These are phyloP conservation scores for Ceratoteleas bidentatus DNA, from an alignment of 1,140 invertebrate species.

Conservation along the genomic window DNA sequence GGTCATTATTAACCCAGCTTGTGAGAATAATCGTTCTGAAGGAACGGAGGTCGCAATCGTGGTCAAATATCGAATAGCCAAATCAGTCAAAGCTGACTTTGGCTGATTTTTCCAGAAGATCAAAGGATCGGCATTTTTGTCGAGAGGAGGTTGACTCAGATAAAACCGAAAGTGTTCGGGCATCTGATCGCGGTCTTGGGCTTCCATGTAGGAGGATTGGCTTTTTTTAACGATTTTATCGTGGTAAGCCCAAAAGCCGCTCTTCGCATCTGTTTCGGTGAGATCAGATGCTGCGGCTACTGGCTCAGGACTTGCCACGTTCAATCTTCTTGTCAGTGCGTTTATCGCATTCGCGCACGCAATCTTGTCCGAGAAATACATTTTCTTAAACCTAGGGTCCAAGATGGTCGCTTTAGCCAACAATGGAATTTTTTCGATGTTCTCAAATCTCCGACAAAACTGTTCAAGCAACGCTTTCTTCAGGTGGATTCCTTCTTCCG, in stretches of 20 bases:
- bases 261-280: neutral
- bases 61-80: conserved; percentile 20
- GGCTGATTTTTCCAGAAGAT: conserved; percentile 10
- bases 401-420: conserved; percentile 59
- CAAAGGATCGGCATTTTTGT: conserved; percentile 3
- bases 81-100: conserved; percentile 10
- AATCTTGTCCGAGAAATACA: conserved; percentile 22
- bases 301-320: conserved; percentile 3
- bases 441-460: conserved; percentile 36
- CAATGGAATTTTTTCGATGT: conserved; percentile 44
- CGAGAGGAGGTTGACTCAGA: conserved; percentile 14
- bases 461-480: conserved; percentile 25
- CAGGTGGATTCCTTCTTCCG: conserved; percentile 3
- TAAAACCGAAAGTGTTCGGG: conserved; percentile 32
- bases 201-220: neutral
- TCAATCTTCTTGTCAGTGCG: conserved; percentile 23
- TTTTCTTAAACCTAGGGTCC: conserved; percentile 63
- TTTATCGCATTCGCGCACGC: conserved; percentile 41
- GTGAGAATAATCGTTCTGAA: conserved; percentile 1
- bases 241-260: conserved; percentile 28
- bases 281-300: neutral
- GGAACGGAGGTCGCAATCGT: conserved; percentile 7
- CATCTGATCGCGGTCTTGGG: conserved; percentile 9
- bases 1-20: neutral
- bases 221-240: conserved; percentile 6